A percentile compares a stretch with the other conserved stretches of the same genome.
Conservation (phyloP, 2,888 invertebrate species). For the Malacosoma neustria region DNA sequence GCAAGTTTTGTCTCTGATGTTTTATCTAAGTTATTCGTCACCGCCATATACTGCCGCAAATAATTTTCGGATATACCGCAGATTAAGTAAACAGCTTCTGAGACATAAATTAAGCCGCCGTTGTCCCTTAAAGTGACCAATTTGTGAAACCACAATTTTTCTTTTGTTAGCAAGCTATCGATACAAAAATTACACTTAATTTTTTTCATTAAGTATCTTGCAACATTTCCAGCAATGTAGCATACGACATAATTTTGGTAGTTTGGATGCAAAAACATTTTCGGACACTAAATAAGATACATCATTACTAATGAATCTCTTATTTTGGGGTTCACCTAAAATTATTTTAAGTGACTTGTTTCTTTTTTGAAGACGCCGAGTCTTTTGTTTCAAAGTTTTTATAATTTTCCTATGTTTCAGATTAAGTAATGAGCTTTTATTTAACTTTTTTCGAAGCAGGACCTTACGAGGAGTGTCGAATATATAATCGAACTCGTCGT, state of each 20-base stretch:
- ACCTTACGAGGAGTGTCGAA: too few relatives aligned
- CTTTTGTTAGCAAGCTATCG: slow-evolving; percentile 1
- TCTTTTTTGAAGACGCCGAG: too few relatives aligned
- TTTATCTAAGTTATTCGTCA: slow-evolving; percentile 2
- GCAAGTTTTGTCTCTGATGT: slow-evolving; percentile 1
- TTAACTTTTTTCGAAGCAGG: too few relatives aligned
- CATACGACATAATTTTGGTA: not conserved
- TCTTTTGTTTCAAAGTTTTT: too few relatives aligned
- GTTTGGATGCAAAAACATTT: too few relatives aligned
- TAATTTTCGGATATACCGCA: slow-evolving; percentile 3
- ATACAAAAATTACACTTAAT: slow-evolving; percentile 6
- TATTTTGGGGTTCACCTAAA: too few relatives aligned
- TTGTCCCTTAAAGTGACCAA: slow-evolving; percentile 5
- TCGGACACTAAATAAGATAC: too few relatives aligned
- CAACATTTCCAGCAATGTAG: slow-evolving; percentile 6
- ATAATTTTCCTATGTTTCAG: too few relatives aligned
- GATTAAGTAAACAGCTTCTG: not conserved
- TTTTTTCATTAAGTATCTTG: slow-evolving; percentile 2
- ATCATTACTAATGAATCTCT: too few relatives aligned
- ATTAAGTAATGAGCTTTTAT: too few relatives aligned
- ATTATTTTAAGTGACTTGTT: too few relatives aligned
- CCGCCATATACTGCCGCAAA: slow-evolving; percentile 3
- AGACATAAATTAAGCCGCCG: slow-evolving; percentile 5
- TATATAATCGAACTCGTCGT: too few relatives aligned
- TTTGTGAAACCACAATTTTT: slow-evolving; percentile 7